These are phyloP conservation scores for Eupithecia inturbata DNA, from an alignment of 2,888 invertebrate species.

Conservation along the genomic window DNA sequence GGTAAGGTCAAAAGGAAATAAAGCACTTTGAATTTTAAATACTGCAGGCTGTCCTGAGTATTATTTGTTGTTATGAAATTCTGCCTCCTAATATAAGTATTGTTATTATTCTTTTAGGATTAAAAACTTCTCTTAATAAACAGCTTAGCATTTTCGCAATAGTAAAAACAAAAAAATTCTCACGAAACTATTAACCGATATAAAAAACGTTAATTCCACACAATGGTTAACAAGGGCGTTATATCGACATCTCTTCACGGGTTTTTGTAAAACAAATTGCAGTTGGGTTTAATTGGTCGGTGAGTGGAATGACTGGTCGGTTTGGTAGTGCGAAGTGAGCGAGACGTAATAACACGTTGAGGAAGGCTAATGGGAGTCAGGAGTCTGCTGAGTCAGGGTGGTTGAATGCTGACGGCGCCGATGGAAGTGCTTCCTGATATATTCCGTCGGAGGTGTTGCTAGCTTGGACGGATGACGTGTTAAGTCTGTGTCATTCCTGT, in stretches of 20 bases:
- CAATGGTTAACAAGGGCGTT: constrained; percentile 70
- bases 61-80: neutral
- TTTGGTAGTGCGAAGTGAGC: constrained; percentile 78
- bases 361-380: constrained; percentile 62
- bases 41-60: neutral
- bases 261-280: constrained; percentile 72
- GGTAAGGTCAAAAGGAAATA: no score
- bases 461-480: constrained; percentile 25
- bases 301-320: constrained; percentile 73
- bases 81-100: neutral
- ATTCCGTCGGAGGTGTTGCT: constrained; percentile 29
- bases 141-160: neutral
- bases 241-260: constrained; percentile 70
- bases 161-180: constrained; percentile 20
- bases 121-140: neutral
- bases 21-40: no score
- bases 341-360: constrained; percentile 54
- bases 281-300: constrained; percentile 76
- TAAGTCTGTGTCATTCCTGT: neutral
- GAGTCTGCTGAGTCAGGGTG: constrained; percentile 77
- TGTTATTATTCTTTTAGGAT: neutral
- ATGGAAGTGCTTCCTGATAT: constrained; percentile 53
- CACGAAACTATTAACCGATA: constrained; percentile 20
- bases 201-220: constrained; percentile 30
- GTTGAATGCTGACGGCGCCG: constrained; percentile 74